phyloP scores from a whole-genome alignment of 2,888 invertebrate species.

The Gastrophysa polygoni region DNA sequence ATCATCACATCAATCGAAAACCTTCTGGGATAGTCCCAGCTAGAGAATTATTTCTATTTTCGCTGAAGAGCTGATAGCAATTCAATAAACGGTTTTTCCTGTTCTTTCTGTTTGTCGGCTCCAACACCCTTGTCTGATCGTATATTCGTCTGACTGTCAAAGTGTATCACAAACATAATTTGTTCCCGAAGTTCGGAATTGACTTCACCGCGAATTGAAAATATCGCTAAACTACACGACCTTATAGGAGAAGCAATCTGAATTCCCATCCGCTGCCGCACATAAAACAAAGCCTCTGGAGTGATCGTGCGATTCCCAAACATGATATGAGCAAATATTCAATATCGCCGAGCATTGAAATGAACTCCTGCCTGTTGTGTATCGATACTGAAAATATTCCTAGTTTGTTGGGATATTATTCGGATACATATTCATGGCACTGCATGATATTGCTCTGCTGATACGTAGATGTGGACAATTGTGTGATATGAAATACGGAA shows the following conservation, averaged over 20 bases:
- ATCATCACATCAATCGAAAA: too few relatives aligned
- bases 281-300: constrained; percentile 46
- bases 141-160: constrained; percentile 48
- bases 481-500: not conserved
- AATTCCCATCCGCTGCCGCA: constrained; percentile 46
- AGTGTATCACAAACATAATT: constrained; percentile 53
- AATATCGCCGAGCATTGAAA: constrained; percentile 21
- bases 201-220: constrained; percentile 48
- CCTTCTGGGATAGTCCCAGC: too few relatives aligned
- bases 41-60: not conserved
- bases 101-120: not conserved
- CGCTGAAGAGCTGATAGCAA: not conserved
- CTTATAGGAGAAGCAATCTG: constrained; percentile 49
- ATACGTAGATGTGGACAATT: not conserved
- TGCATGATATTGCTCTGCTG: not conserved
- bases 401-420: constrained; percentile 1
- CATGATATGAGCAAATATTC: constrained; percentile 43
- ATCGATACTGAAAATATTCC: constrained; percentile 4
- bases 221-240: constrained; percentile 53
- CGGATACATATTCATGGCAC: not conserved
- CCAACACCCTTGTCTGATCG: constrained; percentile 24
- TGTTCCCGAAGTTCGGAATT: constrained; percentile 51
- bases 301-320: constrained; percentile 45
- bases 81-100: constrained; percentile 7
- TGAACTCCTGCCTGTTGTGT: not conserved